A percentile compares a stretch with the other conserved stretches of the same genome.
These are phyloP conservation scores for Agonum fuliginosum DNA, from an alignment of 2,888 invertebrate genomes.

Conservation along the genomic window DNA sequence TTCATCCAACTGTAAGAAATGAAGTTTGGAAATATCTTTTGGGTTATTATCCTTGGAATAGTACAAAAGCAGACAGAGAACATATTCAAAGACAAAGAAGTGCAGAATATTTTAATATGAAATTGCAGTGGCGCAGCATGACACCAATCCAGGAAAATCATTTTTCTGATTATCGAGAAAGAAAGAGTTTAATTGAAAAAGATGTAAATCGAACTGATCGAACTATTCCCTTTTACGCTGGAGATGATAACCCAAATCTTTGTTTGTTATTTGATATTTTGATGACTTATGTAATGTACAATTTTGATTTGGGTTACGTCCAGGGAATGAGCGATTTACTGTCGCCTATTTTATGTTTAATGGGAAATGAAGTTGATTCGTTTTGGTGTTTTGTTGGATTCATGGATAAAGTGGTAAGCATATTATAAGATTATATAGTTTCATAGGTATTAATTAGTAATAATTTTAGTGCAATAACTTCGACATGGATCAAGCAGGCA, in stretches of 20 bases:
- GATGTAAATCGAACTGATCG: slow-evolving; percentile 98
- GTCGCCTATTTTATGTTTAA: slow-evolving; percentile 91
- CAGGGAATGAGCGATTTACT: slow-evolving; percentile 99
- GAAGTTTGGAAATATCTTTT: slow-evolving; percentile 97
- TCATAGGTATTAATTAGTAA: not conserved
- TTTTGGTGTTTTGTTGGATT: slow-evolving; percentile 99
- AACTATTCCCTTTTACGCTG: slow-evolving; percentile 92
- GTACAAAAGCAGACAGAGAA: slow-evolving; percentile 82
- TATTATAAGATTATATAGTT: not conserved
- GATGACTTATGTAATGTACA: slow-evolving; percentile 99
- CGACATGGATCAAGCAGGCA: slow-evolving; percentile 96
- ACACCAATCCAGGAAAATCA: slow-evolving; percentile 89
- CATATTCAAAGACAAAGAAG: slow-evolving; percentile 82
- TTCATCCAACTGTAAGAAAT: slow-evolving; percentile 83
- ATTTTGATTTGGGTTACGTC: slow-evolving; percentile 97
- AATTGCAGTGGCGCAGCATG: slow-evolving; percentile 96
- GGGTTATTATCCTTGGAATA: slow-evolving; percentile 90
- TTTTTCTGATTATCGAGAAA: slow-evolving; percentile 91
- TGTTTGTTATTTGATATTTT: slow-evolving; percentile 90
- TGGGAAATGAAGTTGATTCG: slow-evolving; percentile 95
- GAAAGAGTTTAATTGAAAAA: slow-evolving; percentile 96
- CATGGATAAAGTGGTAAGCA: slow-evolving; percentile 93
- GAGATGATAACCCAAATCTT: slow-evolving; percentile 93
- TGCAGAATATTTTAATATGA: slow-evolving; percentile 95
- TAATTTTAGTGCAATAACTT: slow-evolving; percentile 88